phyloP scores from a whole-genome alignment of 2,888 invertebrate genomes.

The Athalia rosae region DNA sequence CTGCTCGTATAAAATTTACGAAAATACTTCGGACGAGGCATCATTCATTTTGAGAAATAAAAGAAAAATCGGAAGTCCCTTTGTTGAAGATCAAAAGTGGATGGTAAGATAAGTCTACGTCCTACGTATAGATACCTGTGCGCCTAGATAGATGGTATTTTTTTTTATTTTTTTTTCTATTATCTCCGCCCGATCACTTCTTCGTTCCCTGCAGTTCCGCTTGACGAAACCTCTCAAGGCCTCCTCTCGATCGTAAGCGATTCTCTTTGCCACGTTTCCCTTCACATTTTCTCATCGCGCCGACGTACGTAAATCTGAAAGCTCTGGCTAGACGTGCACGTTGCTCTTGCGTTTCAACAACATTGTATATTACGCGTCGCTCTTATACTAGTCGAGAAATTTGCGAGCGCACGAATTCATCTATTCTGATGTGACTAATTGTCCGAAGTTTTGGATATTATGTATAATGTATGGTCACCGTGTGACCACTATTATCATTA shows the following conservation, averaged over 20 bases:
- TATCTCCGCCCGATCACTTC: conserved; percentile 31
- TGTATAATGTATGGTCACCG: neutral
- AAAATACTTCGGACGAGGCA: neutral
- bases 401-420: neutral
- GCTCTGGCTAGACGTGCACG: neutral
- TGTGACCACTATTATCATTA: no score
- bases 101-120: no score
- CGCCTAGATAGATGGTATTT: neutral
- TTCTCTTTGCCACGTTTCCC: conserved; percentile 32
- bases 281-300: conserved; percentile 12
- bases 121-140: no score
- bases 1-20: neutral
- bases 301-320: conserved; percentile 7
- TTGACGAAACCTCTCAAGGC: conserved; percentile 42
- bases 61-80: neutral
- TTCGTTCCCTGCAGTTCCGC: conserved; percentile 39
- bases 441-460: neutral
- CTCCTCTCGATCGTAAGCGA: conserved; percentile 38
- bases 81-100: no score
- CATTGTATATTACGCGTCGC: neutral
- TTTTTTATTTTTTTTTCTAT: neutral
- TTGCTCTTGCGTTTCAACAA: neutral
- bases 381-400: neutral
- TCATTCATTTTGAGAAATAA: neutral
- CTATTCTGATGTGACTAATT: neutral